Evolutionary conservation across 2,797 vertebrate species (phyloP), one percentile per base, ranked within the genome.

Genomic region (Catostomus latipinnis): DNA sequence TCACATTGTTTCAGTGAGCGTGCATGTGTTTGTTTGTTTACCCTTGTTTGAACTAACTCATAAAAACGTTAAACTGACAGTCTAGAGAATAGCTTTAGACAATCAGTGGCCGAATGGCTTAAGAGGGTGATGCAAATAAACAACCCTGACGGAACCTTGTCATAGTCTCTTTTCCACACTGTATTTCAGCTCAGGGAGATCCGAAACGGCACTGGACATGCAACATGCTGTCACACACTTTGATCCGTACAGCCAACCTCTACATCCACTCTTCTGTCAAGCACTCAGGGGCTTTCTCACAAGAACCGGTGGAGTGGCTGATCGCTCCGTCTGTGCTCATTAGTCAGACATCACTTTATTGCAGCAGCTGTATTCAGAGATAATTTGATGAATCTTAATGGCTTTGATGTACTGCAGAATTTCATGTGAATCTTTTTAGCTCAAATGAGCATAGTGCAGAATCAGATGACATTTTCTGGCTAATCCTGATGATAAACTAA

Each of bases 141-240:
- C 84, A 83, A 63, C 70, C 69, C 76, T 86, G 76, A 83, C 53
- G 16, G 79, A 81, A 69, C 18, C 9, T 73, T 82, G 82, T 80
- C 82, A 76, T 60, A 76, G 53, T n/a, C 73, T 45, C 73, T 83
- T 34, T 56, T 78, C 14, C 70, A 58, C 63, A 50, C 73, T 63
- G 50, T 48, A 71, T 45, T 60, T 60, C n/a, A 0, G 22, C 13
- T 70, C 13, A 6, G 1, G 5, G 1, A 67, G 62, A 68, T 73
- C n/a, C 5, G 7, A 62, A 56, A 70, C 0, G 9, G 67, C 69
- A 48, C 5, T 22, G 62, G 70, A 62, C 11, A 14, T 11, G 53
- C 62, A 22, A 34, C 16, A 68, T 14, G 9, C 70, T 62, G 56
- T 62, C 62, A 78, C 48, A 77, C 11, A 46, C 60, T 62, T 65